Base-by-base conservation (phyloP, 2,888 invertebrate genomes). In the Lottia gigantea region DNA sequence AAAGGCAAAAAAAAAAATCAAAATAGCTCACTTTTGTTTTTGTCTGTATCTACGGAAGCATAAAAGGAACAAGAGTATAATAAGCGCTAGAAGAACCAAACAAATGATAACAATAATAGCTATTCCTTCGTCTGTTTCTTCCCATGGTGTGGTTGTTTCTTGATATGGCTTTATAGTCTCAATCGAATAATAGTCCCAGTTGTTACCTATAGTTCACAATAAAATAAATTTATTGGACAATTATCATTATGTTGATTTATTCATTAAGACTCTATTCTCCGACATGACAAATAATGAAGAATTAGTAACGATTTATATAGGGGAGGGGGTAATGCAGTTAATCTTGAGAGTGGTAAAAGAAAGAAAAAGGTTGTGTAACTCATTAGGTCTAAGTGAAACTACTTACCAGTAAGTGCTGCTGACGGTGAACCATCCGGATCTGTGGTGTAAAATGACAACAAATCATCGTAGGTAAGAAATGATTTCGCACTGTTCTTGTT, bases 381-480 rank as follows among this genome's bases (percentile, higher is more conserved):
- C 31, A 31, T 2, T 40, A 40, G 8, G 11, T 8, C 40, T 4
- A 11, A 40, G 40, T 8, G 11, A 6, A 40, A 11, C 8, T 40
- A 40, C 62, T 12, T 72, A 82, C 82, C 82, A 66, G 71, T 70
- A 26, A 82, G 75, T 19, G 71, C 74, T 7, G 70, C 65, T 19
- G 78, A 75, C 19, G 81, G 80, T 4, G 78, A 74, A 12, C 55
- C 55, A 23, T 55, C 23, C 7, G 55, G 55, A 23, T 55, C 55
- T 23, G 55, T 55, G 19, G 55, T 55, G 23, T 23, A 55, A 14
- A 55, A 55, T 19, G 55, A 55, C 11, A 55, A 23, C 11, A 23
- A 11, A 23, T 55, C 19, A 23, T 55, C 55, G 6, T 55, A 55
- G 23, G 55, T 55, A 1, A 55, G 55, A 23, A 55, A 55, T 3